Conservation (phyloP, 30 jellyfish, hydroid and myxozoan genomes). For the Cassiopea andromeda region DNA sequence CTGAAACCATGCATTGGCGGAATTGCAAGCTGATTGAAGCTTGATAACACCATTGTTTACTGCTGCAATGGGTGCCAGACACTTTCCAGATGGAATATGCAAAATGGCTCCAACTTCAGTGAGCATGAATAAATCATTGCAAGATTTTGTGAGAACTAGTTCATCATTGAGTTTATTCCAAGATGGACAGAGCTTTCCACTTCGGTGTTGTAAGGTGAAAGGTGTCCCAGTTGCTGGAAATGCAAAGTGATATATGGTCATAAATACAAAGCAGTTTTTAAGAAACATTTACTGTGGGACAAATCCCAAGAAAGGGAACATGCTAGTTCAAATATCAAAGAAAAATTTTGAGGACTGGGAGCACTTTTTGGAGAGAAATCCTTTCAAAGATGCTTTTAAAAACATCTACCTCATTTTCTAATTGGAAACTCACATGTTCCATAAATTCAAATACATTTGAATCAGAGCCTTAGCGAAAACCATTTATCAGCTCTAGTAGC, state of each 20-base stretch:
- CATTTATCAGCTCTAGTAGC: too few relatives aligned
- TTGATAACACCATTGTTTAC: background rate
- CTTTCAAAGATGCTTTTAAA: too few relatives aligned
- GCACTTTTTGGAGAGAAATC: too few relatives aligned
- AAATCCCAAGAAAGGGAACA: too few relatives aligned
- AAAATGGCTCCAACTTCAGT: conserved; percentile 21
- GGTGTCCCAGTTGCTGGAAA: background rate
- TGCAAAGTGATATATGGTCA: background rate
- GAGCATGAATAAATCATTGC: conserved; percentile 22
- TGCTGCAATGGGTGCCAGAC: conserved; percentile 2
- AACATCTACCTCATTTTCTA: too few relatives aligned
- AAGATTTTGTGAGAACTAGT: conserved; percentile 4
- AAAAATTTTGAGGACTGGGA: too few relatives aligned
- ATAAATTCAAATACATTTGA: too few relatives aligned
- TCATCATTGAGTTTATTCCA: conserved; percentile 12
- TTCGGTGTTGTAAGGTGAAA: conserved; percentile 8
- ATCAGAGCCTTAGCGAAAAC: too few relatives aligned
- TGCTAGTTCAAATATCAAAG: too few relatives aligned
- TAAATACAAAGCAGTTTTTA: background rate
- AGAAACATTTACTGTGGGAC: background rate
- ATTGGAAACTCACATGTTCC: too few relatives aligned
- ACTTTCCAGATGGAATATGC: conserved; percentile 7
- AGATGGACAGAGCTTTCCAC: conserved; percentile 23
- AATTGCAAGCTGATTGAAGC: conserved; percentile 31
- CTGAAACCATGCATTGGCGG: conserved; percentile 15